Evolutionary conservation across 2,797 vertebrate genomes (phyloP).

Genomic region (Diplodus puntazzo): DNA sequence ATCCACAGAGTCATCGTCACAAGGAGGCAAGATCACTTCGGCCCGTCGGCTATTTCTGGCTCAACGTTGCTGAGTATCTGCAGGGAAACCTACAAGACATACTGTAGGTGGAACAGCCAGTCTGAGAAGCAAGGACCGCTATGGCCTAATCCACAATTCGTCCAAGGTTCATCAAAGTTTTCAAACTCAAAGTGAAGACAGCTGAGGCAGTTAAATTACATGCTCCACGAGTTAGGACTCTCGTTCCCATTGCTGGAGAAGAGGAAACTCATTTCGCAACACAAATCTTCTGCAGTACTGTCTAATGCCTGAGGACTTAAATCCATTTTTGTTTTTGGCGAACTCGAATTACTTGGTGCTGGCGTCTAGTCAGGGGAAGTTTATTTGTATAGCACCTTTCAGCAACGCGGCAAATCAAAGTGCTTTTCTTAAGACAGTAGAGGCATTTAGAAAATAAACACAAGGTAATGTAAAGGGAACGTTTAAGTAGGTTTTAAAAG

Average conservation of each 20-base stretch:
- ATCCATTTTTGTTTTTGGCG: slow-evolving; percentile 54
- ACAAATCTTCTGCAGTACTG: slow-evolving; percentile 38
- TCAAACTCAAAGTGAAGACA: slow-evolving; percentile 34
- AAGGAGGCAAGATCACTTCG: slow-evolving; percentile 13
- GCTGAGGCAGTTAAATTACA: slow-evolving; percentile 52
- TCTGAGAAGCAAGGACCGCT: background rate
- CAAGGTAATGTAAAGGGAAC: background rate
- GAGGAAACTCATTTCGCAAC: slow-evolving; percentile 52
- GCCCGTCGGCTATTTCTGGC: slow-evolving; percentile 27
- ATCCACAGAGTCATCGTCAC: slow-evolving; percentile 25
- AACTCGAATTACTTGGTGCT: slow-evolving; percentile 32
- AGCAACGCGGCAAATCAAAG: background rate
- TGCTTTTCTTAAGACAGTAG: background rate
- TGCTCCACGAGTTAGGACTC: slow-evolving; percentile 39
- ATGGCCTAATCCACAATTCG: background rate
- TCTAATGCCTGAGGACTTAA: slow-evolving; percentile 42
- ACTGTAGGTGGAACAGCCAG: slow-evolving; percentile 5
- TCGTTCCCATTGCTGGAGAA: slow-evolving; percentile 35
- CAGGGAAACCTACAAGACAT: background rate
- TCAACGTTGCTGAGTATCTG: background rate
- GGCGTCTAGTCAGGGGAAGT: background rate
- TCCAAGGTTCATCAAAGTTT: slow-evolving; percentile 37
- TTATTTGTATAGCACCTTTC: slow-evolving; percentile 1
- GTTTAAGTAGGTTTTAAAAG: background rate
- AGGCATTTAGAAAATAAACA: background rate